Evolutionary conservation across 2,113 vertebrate genomes (phyloP).

Genomic region (Dromaius novaehollandiae): DNA sequence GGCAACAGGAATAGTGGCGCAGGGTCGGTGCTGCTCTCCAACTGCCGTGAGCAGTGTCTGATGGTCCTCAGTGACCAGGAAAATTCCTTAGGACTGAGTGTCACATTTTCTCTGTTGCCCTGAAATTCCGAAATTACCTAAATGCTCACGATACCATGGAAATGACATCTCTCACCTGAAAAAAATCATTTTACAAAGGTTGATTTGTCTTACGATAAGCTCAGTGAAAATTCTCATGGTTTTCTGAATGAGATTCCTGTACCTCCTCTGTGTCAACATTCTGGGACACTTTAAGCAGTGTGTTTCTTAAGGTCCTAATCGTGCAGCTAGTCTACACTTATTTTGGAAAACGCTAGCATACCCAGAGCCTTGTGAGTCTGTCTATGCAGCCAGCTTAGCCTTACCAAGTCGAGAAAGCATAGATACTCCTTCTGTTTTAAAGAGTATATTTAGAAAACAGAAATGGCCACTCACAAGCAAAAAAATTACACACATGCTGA

Average conservation of each 20-base stretch:
- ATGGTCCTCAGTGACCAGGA: fast-evolving
- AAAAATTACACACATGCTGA: neutral
- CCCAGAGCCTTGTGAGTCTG: neutral
- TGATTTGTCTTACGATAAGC: neutral
- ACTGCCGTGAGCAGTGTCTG: neutral
- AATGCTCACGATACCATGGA: fast-evolving
- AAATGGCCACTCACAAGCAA: neutral
- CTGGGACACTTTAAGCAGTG: too few relatives aligned
- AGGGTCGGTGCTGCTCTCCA: neutral
- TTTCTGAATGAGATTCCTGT: neutral
- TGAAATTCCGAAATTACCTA: neutral
- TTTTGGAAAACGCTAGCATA: too few relatives aligned
- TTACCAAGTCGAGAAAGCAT: too few relatives aligned
- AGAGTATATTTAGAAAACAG: neutral
- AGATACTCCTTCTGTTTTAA: too few relatives aligned
- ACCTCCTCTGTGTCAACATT: neutral
- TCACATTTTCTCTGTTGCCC: neutral
- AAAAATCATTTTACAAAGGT: fast-evolving
- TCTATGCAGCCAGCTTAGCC: neutral
- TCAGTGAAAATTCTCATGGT: neutral
- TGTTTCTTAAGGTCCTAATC: neutral
- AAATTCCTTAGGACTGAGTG: neutral
- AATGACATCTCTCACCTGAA: neutral
- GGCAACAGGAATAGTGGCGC: too few relatives aligned
- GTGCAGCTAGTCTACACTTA: neutral